Conservation (phyloP, 1,140 invertebrate genomes). For the Melitaea cinxia region DNA sequence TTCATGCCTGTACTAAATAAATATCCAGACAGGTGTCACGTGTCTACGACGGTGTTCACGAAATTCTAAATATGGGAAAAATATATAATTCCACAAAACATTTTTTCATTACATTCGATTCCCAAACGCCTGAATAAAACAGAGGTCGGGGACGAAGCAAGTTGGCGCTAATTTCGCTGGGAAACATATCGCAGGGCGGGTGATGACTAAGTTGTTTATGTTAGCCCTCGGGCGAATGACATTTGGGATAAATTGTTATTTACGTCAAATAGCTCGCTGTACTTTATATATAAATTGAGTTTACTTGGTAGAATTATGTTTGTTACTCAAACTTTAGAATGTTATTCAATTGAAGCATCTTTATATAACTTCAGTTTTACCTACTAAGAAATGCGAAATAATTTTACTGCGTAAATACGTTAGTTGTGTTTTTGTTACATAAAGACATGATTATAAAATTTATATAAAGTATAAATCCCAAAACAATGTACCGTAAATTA, state of each 20-base stretch:
- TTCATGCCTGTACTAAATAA: too few relatives aligned
- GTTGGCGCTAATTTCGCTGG: constrained; percentile 63
- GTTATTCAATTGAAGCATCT: constrained; percentile 3
- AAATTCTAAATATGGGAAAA: constrained; percentile 70
- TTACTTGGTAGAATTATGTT: constrained; percentile 8
- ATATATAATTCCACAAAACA: constrained; percentile 60
- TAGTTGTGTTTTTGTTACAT: too few relatives aligned
- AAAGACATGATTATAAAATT: too few relatives aligned
- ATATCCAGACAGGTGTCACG: constrained; percentile 47
- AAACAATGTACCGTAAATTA: neutral
- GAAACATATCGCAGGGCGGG: constrained; percentile 50
- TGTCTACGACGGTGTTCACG: constrained; percentile 41
- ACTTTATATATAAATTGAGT: constrained; percentile 14
- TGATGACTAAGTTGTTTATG: constrained; percentile 53
- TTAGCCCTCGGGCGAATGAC: constrained; percentile 43
- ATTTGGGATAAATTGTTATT: constrained; percentile 49
- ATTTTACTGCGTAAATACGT: too few relatives aligned
- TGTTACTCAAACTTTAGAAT: constrained; percentile 2
- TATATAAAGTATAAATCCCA: neutral
- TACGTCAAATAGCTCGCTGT: constrained; percentile 32
- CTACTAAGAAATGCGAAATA: too few relatives aligned
- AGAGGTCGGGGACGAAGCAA: constrained; percentile 57
- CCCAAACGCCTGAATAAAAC: constrained; percentile 69
- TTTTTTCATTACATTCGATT: constrained; percentile 62
- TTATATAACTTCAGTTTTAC: too few relatives aligned